Conservation (phyloP, 2,888 invertebrate genomes). For the Parthenolecanium corni region DNA sequence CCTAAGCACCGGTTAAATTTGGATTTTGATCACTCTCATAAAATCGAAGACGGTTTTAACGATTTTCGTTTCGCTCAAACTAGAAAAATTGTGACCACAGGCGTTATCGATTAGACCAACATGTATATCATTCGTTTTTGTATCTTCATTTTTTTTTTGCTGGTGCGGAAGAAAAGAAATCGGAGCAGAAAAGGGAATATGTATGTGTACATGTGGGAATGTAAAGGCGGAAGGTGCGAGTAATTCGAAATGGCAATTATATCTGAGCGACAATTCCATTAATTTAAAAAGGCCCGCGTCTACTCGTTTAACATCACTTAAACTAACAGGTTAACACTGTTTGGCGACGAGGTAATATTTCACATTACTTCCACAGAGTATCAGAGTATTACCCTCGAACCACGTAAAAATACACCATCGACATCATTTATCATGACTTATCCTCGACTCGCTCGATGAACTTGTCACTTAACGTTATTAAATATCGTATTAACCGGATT, state of each 20-base stretch:
- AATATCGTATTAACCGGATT: slow-evolving; percentile 25
- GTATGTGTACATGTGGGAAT: no score
- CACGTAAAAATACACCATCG: slow-evolving; percentile 9
- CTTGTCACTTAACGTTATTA: slow-evolving; percentile 26
- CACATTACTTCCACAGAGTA: slow-evolving; percentile 5
- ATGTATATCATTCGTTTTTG: no score
- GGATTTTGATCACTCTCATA: no score
- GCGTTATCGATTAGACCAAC: no score
- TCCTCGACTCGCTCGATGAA: slow-evolving; percentile 13
- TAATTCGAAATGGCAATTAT: not conserved
- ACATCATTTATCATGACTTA: slow-evolving; percentile 25
- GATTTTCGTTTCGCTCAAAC: no score
- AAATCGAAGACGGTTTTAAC: no score
- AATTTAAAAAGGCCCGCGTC: slow-evolving; percentile 1
- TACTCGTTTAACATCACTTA: slow-evolving; percentile 17
- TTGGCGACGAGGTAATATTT: slow-evolving; percentile 18
- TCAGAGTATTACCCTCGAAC: slow-evolving; percentile 1
- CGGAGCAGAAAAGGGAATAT: no score
- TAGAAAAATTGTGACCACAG: no score
- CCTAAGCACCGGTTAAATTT: no score
- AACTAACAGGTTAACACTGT: slow-evolving; percentile 24
- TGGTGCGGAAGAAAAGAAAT: no score
- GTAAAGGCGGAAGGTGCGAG: no score
- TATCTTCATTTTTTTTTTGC: no score
- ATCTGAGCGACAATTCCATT: slow-evolving; percentile 12